These are phyloP conservation scores for Leucopsar rothschildi DNA, from an alignment of 2,113 vertebrate species.

Conservation along the genomic window DNA sequence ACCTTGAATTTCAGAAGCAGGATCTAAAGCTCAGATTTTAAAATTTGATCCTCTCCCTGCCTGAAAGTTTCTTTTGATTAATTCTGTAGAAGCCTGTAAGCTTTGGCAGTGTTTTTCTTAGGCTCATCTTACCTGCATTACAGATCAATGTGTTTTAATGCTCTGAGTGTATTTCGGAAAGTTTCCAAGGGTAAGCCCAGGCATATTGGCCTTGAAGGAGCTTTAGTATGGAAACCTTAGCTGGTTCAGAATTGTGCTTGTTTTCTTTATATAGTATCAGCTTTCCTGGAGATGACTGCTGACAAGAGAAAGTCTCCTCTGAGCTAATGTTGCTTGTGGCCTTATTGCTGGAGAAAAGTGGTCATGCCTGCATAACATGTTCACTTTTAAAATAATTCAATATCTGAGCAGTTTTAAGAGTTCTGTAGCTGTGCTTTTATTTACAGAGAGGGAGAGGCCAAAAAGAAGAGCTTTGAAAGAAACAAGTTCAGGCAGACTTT, in stretches of 20 bases:
- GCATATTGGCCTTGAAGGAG: not conserved
- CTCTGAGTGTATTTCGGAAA: not conserved
- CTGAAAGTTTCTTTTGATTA: conserved; percentile 47
- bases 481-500: conserved; percentile 13
- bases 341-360: not conserved
- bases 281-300: not conserved
- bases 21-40: conserved; percentile 16
- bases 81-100: conserved; percentile 10
- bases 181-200: not conserved
- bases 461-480: conserved; percentile 6
- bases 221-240: not conserved
- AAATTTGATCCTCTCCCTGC: conserved; percentile 6
- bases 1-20: conserved; percentile 16
- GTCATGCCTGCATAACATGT: not conserved
- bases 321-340: not conserved
- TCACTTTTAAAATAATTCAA: not conserved
- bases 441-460: not conserved
- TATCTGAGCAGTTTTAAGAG: not conserved
- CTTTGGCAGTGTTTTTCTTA: conserved; percentile 43
- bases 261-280: not conserved
- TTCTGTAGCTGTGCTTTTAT: conserved; percentile 9
- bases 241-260: not conserved
- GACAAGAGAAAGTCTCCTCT: not conserved
- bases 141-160: conserved; percentile 8
- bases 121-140: conserved; percentile 18